Base-by-base conservation (phyloP, 2,797 vertebrate genomes). In the Ceryle rudis region DNA sequence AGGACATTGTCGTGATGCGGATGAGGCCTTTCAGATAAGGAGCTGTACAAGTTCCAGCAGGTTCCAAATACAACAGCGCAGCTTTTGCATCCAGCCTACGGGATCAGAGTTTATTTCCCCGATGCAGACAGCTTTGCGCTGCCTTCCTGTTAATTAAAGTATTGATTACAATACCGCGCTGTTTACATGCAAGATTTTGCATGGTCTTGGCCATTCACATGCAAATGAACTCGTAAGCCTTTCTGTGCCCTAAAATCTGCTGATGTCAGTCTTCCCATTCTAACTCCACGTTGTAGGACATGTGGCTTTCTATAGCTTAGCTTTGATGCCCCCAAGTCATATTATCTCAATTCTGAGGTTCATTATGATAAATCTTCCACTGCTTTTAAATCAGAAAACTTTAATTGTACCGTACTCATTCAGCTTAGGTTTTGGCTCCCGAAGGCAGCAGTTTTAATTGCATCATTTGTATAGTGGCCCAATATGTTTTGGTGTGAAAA, bases 61-160 rank as follows among this genome's bases (percentile, higher is more conserved):
- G 93, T 96, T 97, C 86, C 86, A 91, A 95, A 92, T 10, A 96
- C 81, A 94, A 90, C 94, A 92, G 92, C 28, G 0, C 3, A 0
- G 92, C 93, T 96, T 89, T 97, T 0, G 10, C 88, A 89, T 95
- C 90, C 95, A 93, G 92, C 92, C 96, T 90, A 57, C 81, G 5
- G 94, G 94, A 95, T 97, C 97, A 97, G 93, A 89, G 93, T 97
- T 96, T 97, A 97, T 97, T 97, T 97, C 97, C 96, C 96, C 94
- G 87, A 95, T 92, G 96, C 95, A 97, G 96, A 55, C 92, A 95
- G 96, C 95, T 97, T 97, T 97, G 90, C 88, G 26, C 90, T 93
- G 97, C 94, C 90, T 97, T 91, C 93, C 90, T 77, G 96, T 96
- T 97, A 97, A 97, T 97, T 97, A 97, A 97, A 97, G 90, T 95